phyloP scores from a whole-genome alignment of 2,797 vertebrate genomes.

The Tenualosa ilisha region DNA sequence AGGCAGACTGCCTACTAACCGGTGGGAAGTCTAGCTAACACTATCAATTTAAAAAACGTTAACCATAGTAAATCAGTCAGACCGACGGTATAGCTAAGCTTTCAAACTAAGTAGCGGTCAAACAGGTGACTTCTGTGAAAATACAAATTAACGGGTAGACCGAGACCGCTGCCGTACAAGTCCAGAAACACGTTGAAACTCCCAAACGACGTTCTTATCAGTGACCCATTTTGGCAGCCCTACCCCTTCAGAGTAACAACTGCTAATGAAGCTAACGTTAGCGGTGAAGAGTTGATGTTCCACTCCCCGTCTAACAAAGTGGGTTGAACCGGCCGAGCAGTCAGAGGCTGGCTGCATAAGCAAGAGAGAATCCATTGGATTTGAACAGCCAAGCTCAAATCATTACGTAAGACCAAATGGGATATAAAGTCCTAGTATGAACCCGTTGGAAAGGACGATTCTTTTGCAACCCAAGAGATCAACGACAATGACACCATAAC shows the following conservation, averaged over 20 bases:
- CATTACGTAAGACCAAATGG: not conserved
- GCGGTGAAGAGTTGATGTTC: not conserved
- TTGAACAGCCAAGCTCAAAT: not conserved
- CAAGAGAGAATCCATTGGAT: not conserved
- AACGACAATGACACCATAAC: not conserved
- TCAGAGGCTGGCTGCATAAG: not conserved
- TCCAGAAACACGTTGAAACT: constrained; percentile 9
- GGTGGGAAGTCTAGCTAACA: not conserved
- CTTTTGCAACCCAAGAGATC: not conserved
- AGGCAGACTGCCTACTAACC: not conserved
- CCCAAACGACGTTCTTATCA: constrained; percentile 2
- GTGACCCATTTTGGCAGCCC: not conserved
- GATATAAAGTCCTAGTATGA: constrained; percentile 3
- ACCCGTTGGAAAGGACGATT: not conserved
- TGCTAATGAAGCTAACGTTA: not conserved
- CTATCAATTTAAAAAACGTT: not conserved
- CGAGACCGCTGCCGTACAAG: not conserved
- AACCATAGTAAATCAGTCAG: not conserved
- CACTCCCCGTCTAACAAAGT: not conserved
- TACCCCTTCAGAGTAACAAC: not conserved
- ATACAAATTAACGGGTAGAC: not conserved
- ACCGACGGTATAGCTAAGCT: not conserved
- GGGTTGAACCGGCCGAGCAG: not conserved
- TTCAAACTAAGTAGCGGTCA: not conserved
- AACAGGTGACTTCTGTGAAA: not conserved